phyloP scores from a whole-genome alignment of 2,113 vertebrate genomes.

The Trematocara stigmaticum region DNA sequence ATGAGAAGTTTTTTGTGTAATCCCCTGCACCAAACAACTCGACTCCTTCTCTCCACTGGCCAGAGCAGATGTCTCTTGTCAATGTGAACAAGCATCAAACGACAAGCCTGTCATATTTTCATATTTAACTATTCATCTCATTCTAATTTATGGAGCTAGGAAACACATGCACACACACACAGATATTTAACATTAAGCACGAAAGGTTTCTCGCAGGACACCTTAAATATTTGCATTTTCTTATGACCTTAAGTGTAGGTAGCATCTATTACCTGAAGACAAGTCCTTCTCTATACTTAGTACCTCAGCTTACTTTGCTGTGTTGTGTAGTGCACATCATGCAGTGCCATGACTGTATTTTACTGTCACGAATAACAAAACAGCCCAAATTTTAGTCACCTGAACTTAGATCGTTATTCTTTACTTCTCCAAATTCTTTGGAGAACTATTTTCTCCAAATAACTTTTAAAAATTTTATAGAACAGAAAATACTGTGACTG shows the following conservation, averaged over 20 bases:
- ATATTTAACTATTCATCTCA: slow-evolving; percentile 72
- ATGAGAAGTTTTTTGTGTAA: slow-evolving; percentile 38
- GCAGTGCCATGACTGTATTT: background rate
- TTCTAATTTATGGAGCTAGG: slow-evolving; percentile 58
- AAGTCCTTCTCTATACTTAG: background rate
- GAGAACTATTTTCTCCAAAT: background rate
- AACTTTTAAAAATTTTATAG: background rate
- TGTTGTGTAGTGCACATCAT: background rate
- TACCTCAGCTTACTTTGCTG: background rate
- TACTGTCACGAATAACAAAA: background rate
- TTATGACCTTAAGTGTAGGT: slow-evolving; percentile 39
- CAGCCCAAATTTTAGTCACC: background rate
- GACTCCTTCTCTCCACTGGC: slow-evolving; percentile 50
- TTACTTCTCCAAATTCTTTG: background rate
- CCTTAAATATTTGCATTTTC: slow-evolving; percentile 24
- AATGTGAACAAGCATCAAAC: slow-evolving; percentile 61
- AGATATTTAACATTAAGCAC: slow-evolving; percentile 9
- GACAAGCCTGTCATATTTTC: slow-evolving; percentile 62
- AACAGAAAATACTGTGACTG: background rate
- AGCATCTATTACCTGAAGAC: background rate
- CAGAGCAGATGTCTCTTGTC: slow-evolving; percentile 69
- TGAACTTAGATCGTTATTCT: background rate
- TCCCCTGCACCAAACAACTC: background rate
- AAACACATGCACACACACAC: background rate
- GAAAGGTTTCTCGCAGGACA: slow-evolving; percentile 16